A percentile compares a stretch with the other conserved stretches of the same genome.
Evolutionary conservation across 2,113 vertebrate species (phyloP).

Genomic region (Gopherus evgoodei): DNA sequence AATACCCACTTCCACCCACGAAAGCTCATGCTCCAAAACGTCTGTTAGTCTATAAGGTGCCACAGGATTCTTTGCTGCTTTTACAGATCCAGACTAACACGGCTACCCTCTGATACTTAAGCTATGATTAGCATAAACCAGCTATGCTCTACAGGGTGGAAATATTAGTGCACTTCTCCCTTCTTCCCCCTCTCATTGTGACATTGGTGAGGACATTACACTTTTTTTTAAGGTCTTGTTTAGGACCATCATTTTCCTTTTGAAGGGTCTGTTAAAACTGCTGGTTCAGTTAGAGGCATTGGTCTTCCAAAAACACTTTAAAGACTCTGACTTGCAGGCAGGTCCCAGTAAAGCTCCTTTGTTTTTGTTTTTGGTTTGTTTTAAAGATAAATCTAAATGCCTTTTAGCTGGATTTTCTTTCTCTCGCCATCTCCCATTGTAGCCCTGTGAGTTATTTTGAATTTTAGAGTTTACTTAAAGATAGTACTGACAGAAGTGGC

Average conservation of each 20-base stretch:
- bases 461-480: background rate
- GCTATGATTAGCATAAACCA: background rate
- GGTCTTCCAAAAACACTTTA: background rate
- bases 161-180: background rate
- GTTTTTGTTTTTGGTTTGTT: background rate
- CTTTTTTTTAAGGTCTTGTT: background rate
- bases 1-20: too few relatives aligned
- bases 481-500: background rate
- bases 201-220: background rate
- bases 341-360: background rate
- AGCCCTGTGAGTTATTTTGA: background rate
- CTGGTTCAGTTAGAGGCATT: background rate
- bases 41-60: too few relatives aligned
- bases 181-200: background rate
- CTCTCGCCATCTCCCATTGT: background rate
- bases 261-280: background rate
- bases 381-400: background rate
- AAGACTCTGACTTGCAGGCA: background rate
- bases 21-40: too few relatives aligned
- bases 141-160: constrained; percentile 20
- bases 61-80: too few relatives aligned
- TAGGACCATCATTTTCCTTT: background rate
- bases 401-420: background rate
- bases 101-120: too few relatives aligned
- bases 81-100: too few relatives aligned